Percentiles rank a stretch among this genome's conserved stretches.
Evolutionary conservation across 2,888 invertebrate species (phyloP).

Genomic region (Noctuana brunneofusca): DNA sequence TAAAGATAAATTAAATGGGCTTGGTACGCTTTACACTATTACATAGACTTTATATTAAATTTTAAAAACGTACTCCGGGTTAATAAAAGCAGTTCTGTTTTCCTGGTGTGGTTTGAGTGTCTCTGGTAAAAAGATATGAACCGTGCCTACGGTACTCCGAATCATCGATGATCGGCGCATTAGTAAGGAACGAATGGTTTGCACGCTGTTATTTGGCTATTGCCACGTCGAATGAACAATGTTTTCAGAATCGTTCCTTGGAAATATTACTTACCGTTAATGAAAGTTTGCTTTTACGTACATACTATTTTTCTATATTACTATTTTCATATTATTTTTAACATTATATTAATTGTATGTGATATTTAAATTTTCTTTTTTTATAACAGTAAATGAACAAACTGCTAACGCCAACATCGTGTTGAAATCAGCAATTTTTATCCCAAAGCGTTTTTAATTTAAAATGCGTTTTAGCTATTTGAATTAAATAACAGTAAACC

Average conservation of each 20-base stretch:
- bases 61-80: too few species aligned
- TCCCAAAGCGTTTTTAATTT: neutral
- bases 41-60: too few species aligned
- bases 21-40: too few species aligned
- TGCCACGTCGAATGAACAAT: slow-evolving; percentile 8
- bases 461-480: neutral
- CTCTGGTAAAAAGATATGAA: slow-evolving; percentile 4
- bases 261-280: neutral
- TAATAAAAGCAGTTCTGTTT: too few species aligned
- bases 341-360: too few species aligned
- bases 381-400: too few species aligned
- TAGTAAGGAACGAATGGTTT: slow-evolving; percentile 31
- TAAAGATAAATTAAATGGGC: too few species aligned
- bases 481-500: neutral
- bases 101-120: neutral
- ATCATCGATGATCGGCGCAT: slow-evolving; percentile 32
- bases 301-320: too few species aligned
- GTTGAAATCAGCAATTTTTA: neutral
- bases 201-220: slow-evolving; percentile 12
- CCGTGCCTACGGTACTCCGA: slow-evolving; percentile 16
- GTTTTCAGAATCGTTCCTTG: neutral
- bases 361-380: too few species aligned
- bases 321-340: too few species aligned
- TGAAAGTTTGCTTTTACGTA: too few species aligned
- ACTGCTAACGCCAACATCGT: too few species aligned